phyloP scores from a whole-genome alignment of 2,797 vertebrate genomes.

The Dromococcyx pavoninus region DNA sequence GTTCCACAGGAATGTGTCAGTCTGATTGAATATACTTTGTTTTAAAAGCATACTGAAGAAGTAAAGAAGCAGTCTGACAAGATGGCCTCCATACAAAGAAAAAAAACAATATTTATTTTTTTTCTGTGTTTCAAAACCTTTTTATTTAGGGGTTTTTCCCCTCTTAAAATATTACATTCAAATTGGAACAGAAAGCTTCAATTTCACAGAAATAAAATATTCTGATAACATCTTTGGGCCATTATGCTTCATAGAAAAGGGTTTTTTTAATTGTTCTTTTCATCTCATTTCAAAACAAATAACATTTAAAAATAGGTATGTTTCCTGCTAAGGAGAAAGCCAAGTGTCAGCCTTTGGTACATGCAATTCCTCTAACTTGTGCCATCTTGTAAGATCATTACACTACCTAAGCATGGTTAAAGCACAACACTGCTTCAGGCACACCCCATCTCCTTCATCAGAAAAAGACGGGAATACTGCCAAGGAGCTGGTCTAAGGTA shows the following conservation, averaged over 20 bases:
- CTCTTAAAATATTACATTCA: neutral
- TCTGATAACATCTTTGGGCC: neutral
- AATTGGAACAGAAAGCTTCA: neutral
- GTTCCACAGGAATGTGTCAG: neutral
- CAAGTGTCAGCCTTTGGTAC: neutral
- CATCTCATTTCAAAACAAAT: neutral
- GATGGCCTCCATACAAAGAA: neutral
- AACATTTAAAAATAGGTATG: neutral
- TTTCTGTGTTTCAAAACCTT: neutral
- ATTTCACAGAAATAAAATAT: neutral
- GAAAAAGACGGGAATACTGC: neutral
- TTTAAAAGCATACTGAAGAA: neutral
- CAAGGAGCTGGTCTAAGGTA: neutral
- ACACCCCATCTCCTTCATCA: neutral
- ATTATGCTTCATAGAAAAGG: neutral
- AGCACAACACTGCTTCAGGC: conserved; percentile 31
- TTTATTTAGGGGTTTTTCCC: neutral
- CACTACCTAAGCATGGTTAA: neutral
- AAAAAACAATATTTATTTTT: neutral
- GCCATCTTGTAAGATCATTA: conserved; percentile 43
- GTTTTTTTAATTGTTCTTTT: neutral
- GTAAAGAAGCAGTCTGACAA: neutral
- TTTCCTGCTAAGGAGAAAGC: conserved; percentile 18
- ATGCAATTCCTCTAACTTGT: conserved; percentile 1
- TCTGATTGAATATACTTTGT: neutral